These are phyloP conservation scores for Poecilobothrus nobilitatus DNA, from an alignment of 2,888 invertebrate genomes.

Conservation along the genomic window DNA sequence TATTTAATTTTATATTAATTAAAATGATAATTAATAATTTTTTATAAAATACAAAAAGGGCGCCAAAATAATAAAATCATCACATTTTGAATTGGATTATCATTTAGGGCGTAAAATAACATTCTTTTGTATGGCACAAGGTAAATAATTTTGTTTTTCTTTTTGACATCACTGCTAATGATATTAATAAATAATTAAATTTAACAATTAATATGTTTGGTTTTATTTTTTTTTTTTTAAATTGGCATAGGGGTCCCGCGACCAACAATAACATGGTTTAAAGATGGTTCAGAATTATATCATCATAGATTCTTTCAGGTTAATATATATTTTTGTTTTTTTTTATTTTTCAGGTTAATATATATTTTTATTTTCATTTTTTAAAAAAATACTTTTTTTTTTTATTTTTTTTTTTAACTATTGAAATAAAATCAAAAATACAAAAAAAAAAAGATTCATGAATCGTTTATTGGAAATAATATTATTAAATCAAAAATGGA, in stretches of 20 bases:
- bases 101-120: slow-evolving; percentile 88
- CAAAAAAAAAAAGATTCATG: slow-evolving; percentile 60
- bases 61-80: slow-evolving; percentile 78
- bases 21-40: not conserved
- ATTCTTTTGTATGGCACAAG: slow-evolving; percentile 84
- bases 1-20: not conserved
- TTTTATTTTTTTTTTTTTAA: no score
- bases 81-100: slow-evolving; percentile 88
- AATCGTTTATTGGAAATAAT: slow-evolving; percentile 72
- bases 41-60: slow-evolving; percentile 51
- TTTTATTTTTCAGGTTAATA: no score
- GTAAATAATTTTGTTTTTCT: slow-evolving; percentile 38
- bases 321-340: not conserved
- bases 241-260: slow-evolving; percentile 53
- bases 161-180: not conserved
- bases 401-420: not conserved
- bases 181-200: no score
- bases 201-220: no score
- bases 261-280: slow-evolving; percentile 91
- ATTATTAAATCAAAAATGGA: slow-evolving; percentile 86
- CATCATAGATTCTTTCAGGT: slow-evolving; percentile 82
- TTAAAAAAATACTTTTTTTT: not conserved
- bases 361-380: not conserved
- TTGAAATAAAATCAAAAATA: not conserved
- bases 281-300: slow-evolving; percentile 90